Conservation (phyloP, 2,888 invertebrate genomes). For the Oxycera nigricornis region DNA sequence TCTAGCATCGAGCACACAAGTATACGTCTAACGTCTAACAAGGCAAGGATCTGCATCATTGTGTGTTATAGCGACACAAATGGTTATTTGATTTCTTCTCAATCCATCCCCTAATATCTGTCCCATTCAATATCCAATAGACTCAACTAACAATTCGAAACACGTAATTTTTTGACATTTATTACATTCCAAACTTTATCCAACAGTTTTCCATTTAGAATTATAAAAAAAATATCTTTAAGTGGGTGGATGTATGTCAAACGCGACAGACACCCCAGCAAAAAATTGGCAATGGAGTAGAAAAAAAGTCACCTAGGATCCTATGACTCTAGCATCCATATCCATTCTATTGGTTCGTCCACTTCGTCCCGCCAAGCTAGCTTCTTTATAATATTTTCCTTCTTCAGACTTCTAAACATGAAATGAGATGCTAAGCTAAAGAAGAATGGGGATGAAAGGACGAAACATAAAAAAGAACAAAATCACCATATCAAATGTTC, state of each 20-base stretch:
- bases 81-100: background rate
- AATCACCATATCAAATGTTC: constrained; percentile 42
- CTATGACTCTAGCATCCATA: background rate
- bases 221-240: constrained; percentile 38
- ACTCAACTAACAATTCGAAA: constrained; percentile 48
- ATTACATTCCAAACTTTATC: constrained; percentile 50
- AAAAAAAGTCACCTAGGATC: constrained; percentile 16
- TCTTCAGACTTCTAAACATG: constrained; percentile 17
- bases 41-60: background rate
- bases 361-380: too few species aligned
- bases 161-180: constrained; percentile 50
- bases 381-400: background rate
- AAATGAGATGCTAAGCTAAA: constrained; percentile 13
- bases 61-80: background rate
- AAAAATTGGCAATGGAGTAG: background rate
- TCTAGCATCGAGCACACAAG: background rate
- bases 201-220: constrained; percentile 43
- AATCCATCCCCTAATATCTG: background rate
- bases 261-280: background rate
- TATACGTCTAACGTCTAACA: background rate
- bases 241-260: background rate
- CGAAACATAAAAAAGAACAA: constrained; percentile 9
- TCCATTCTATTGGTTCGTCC: background rate
- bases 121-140: constrained; percentile 20
- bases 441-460: background rate